Base-by-base conservation (phyloP, 2,797 vertebrate species). In the Danionella dracula region DNA sequence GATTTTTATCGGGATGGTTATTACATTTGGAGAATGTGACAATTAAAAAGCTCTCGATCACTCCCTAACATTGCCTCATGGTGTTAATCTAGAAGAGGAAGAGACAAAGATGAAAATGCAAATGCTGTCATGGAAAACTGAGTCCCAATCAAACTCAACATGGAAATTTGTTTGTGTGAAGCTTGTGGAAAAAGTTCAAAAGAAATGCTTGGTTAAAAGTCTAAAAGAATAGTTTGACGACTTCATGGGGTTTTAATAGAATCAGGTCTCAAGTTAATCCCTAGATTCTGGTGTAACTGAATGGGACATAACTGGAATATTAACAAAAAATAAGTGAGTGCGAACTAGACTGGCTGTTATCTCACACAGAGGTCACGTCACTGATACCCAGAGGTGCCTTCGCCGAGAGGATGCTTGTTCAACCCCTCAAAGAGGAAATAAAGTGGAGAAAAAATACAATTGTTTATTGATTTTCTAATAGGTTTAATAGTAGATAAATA, bases 381-480 rank as follows among this genome's bases (percentile, higher is more conserved):
- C 61, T 68, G 40, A 23, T 64, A 69, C 68, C 60, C 50, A 42
- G 16, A 40, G 57, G 11, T 4, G 23, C 17, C 45, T 34, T 20
- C 45, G 62, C 29, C 29, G 49, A 19, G 41, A 34, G 46, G 19
- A n/a, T n/a, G n/a, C n/a, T n/a, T n/a, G n/a, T n/a, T n/a, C n/a
- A n/a, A n/a, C 81, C 79, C 71, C 79, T 83, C 79, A 79, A 79
- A 83, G 81, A 88, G 86, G 87, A 88, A 88, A 83, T 84, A 84
- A 84, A 88, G 86, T 86, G 81, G 83, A 84, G 79, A 61, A 76
- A 88, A 84, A 84, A 34, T 85, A 87, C 88, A 89, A 90, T 91
- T 91, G 88, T 91, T 89, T 91, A 90, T 91, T 91, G 90, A 91
- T 90, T 91, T 90, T 90, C 88, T 90, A 90, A 91, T 89, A 90